These are phyloP conservation scores for Limnephilus rhombicus DNA, from an alignment of 2,888 invertebrate species.

Conservation along the genomic window DNA sequence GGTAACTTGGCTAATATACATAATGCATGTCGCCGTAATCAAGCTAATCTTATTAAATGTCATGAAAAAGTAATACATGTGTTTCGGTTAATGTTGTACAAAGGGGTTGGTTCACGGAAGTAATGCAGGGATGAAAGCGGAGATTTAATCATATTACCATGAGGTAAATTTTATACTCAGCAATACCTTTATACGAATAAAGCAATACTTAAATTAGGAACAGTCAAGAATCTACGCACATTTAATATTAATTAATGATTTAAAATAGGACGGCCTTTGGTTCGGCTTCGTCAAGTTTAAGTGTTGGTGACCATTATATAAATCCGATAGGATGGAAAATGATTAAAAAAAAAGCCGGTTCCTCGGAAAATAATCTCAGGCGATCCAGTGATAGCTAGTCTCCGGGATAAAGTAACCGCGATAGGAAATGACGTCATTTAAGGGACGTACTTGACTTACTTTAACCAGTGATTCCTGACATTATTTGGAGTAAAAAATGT, in stretches of 20 bases:
- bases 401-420: no score
- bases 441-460: no score
- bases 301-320: no score
- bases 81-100: not conserved
- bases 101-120: not conserved
- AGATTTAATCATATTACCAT: not conserved
- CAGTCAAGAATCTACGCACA: not conserved
- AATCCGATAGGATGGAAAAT: no score
- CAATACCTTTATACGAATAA: not conserved
- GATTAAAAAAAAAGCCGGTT: no score
- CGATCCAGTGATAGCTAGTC: no score
- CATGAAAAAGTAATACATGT: conserved; percentile 1
- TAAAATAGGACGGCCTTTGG: no score
- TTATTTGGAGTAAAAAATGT: no score
- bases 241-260: not conserved
- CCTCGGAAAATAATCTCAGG: no score
- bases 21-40: not conserved
- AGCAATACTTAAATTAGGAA: not conserved
- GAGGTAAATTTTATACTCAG: not conserved
- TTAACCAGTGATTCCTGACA: no score
- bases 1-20: not conserved
- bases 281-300: no score
- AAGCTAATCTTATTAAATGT: not conserved
- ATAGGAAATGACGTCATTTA: no score
- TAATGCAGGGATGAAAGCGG: not conserved